Evolutionary conservation across 2,797 vertebrate species (phyloP), one percentile per base, ranked within the genome.

Genomic region (Mastacembelus armatus): DNA sequence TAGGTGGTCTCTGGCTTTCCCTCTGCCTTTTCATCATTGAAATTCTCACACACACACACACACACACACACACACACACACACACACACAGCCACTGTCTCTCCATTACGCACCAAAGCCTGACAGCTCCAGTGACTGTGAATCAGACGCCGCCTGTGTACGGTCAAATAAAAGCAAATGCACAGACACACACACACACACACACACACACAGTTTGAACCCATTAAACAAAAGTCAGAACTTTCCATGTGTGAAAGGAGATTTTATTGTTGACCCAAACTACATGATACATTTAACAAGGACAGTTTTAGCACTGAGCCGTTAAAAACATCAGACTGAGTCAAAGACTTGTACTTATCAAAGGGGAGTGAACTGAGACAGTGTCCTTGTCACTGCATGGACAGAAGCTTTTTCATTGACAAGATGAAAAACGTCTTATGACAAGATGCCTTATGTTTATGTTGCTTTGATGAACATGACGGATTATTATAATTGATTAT

Each of bases 1-100:
- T 74, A 47, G 82, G 80, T 89, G 83, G 78, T 81, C 84, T 71
- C 71, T 62, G 44, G 22, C 66, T 80, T 72, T 62, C 32, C 21
- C 15, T 5, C 14, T 14, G 35, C 16, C 50, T 74, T 36, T 60
- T 67, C 2, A 5, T 69, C 71, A 44, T 43, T 65, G 47, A 40
- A 45, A 61, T 26, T 48, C 38, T 51, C 39, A 24, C n/a, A 35
- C 54, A 38, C 40, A 40, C n/a, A 10, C 22, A 42, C 54, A 38
- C 40, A 40, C n/a, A 10, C 22, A 42, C 48, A 55, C 19, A 36
- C 48, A 56, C 33, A 66, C 35, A 36, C n/a, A 10, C 27, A 58
- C 48, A 48, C n/a, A n/a, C n/a, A n/a, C n/a, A n/a, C n/a, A n/a
- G n/a, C 32, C 15, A 50, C 39, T 35, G 61, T 78, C 32, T 44